These are phyloP conservation scores for Ploceus nigricollis DNA, from an alignment of 2,113 vertebrate species.

Conservation along the genomic window DNA sequence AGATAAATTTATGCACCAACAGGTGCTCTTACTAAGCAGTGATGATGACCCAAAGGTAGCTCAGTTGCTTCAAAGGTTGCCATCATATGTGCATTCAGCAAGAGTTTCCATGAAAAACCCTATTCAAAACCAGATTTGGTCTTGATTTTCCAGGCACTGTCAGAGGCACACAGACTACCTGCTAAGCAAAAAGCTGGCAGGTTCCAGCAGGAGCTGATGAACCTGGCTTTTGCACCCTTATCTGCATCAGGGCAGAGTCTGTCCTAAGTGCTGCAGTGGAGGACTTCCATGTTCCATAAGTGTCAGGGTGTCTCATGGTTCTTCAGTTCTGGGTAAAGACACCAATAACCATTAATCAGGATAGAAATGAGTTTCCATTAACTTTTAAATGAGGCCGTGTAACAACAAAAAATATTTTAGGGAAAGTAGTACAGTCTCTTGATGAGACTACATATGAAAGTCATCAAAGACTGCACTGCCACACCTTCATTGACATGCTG, in stretches of 20 bases:
- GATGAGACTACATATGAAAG: neutral
- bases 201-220: neutral
- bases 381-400: neutral
- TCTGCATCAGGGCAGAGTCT: neutral
- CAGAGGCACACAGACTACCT: neutral
- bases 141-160: neutral
- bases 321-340: neutral
- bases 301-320: neutral
- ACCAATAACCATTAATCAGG: neutral
- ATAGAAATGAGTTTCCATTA: neutral
- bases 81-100: neutral
- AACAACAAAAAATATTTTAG: neutral
- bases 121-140: neutral
- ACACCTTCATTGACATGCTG: neutral
- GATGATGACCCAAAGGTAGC: neutral
- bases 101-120: neutral
- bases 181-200: neutral
- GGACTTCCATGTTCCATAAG: fast-evolving
- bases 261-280: neutral
- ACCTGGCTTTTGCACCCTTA: neutral
- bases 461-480: neutral
- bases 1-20: neutral
- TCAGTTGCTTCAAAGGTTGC: neutral
- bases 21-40: neutral
- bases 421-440: neutral